phyloP scores from a whole-genome alignment of 2,888 invertebrate species.

The Scaptomyza polygonia region DNA sequence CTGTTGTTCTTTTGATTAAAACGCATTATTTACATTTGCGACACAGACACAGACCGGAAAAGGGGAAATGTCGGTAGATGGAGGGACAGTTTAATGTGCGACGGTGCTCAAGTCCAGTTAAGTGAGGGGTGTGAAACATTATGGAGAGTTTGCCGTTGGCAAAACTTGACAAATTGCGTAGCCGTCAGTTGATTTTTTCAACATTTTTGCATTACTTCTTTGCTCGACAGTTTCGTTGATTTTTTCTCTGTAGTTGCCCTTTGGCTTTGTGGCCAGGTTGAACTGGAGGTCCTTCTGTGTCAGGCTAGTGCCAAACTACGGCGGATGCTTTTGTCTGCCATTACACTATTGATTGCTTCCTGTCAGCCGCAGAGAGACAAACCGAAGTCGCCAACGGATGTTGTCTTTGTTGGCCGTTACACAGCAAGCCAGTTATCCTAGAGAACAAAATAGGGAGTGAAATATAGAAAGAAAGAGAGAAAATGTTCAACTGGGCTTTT shows the following conservation, averaged over 20 bases:
- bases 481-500: conserved; percentile 16
- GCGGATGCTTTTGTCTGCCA: conserved; percentile 74
- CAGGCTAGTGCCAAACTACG: conserved; percentile 41
- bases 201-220: conserved; percentile 40
- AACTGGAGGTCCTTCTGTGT: conserved; percentile 24
- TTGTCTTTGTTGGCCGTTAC: conserved; percentile 46
- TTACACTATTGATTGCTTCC: conserved; percentile 81
- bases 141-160: conserved; percentile 3
- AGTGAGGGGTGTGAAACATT: background rate
- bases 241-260: conserved; percentile 1
- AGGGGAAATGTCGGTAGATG: background rate
- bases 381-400: conserved; percentile 68
- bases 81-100: conserved; percentile 20
- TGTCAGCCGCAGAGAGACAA: conserved; percentile 72
- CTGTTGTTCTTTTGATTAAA: conserved; percentile 66
- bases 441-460: background rate
- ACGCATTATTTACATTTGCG: conserved; percentile 65
- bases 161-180: conserved; percentile 68
- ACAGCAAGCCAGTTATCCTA: conserved; percentile 11
- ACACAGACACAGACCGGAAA: conserved; percentile 15
- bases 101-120: conserved; percentile 1
- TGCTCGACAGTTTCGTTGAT: conserved; percentile 30
- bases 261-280: background rate
- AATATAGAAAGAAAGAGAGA: background rate
- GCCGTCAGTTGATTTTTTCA: conserved; percentile 37